Base-by-base conservation (phyloP, 2,113 vertebrate genomes). In the Tragelaphus strepsiceros region DNA sequence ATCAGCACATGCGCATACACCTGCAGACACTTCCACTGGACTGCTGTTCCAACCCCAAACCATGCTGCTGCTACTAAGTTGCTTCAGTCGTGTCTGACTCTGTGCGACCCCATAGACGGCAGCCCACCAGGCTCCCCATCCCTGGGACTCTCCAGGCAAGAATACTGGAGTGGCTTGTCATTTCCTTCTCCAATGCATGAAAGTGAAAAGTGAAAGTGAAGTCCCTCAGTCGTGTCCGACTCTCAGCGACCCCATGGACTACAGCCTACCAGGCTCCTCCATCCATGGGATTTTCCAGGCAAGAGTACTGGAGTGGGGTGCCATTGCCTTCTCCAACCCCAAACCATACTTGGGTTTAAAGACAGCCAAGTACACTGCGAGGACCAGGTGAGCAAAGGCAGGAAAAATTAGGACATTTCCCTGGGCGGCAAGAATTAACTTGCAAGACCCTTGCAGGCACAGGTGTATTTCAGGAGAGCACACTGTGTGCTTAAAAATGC, bases 391-490 rank as follows among this genome's bases (percentile, higher is more conserved):
- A 97, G 62, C 4, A 19, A 88, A 98, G 96, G 94, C 93, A 82
- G 82, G 16, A 6, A 17, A 98, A 98, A 98, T 93, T 91, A 62
- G 98, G 93, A 94, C 96, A 97, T 56, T 96, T 97, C 96, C 89
- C 84, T 51, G 80, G 93, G 93, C 39, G 30, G 83, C 83, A 90
- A 82, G 90, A 95, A 97, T 97, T 92, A 91, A 95, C 92, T 87
- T 95, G 51, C n/a, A 90, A 86, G 97, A 91, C 93, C 51, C 83
- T 96, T 58, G 51, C 62, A 54, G 95, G 82, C 67, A 62, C 85
- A 58, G 26, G 82, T 15, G 0, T 88, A 88, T 96, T 98, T 97
- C 94, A 92, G 71, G 43, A 62, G 62, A 93, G 46, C 91, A 84
- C n/a, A 93, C 62, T 81, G 91, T 61, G 92, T 87, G 93, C 77